Base-by-base conservation (phyloP, 1,140 invertebrate genomes). In the Dendrolimus kikuchii region DNA sequence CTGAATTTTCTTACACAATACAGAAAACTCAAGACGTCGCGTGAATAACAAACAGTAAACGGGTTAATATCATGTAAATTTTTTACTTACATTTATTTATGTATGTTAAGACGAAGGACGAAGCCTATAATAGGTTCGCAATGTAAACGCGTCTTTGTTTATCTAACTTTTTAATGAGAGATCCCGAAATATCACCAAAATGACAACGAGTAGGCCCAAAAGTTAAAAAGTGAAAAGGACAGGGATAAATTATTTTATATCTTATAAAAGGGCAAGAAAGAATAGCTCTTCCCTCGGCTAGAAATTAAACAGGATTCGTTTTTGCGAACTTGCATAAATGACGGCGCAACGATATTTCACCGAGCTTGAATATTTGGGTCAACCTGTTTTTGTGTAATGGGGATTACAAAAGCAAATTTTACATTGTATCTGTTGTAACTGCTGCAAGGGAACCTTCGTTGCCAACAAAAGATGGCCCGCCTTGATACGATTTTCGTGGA, bases 351-450 rank as follows among this genome's bases (percentile, higher is more conserved):
- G 71, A 81, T 86, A 80, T 80, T 78, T 81, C 72, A 77, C 69
- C 64, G 60, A 69, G 71, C 56, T 62, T 71, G 71, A 76, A 77
- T 77, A 83, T 83, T 86, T 77, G 73, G 82, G 82, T 82, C 80
- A 83, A 83, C 77, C 71, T 86, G 80, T 80, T 86, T 83, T 83
- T 86, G 78, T 77, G 71, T 83, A 83, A 83, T 81, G 67, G 68
- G 71, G 70, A 83, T 86, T 75, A 81, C 80, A 77, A 74, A 81
- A 81, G 79, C 73, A 82, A 83, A 86, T 80, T 83, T 80, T 73
- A 74, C 74, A 77, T 82, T 86, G 72, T 81, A 81, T 74, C 76
- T 75, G 76, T 53, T 79, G 73, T 77, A 77, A 83, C 74, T 74
- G 77, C 63, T 78, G 71, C 65, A 74, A 73, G 68, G 70, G 68